Percentiles rank a stretch among this genome's conserved stretches.
Evolutionary conservation across 2,113 vertebrate genomes (phyloP).

Genomic region (Microcebus jonahi): DNA sequence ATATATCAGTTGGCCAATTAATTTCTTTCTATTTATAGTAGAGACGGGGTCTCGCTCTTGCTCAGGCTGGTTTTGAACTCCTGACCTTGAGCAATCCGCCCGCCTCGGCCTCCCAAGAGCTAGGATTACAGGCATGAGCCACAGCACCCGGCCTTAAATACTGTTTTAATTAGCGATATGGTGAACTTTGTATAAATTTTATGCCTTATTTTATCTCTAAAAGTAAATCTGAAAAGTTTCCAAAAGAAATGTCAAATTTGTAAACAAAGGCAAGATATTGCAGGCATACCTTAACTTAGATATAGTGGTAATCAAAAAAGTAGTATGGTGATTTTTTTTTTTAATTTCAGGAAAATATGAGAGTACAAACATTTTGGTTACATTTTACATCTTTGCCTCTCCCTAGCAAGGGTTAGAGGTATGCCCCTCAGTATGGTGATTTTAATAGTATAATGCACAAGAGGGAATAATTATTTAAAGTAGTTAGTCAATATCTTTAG

Average conservation of each 20-base stretch:
- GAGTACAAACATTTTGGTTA: too few species aligned
- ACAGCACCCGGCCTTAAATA: too few species aligned
- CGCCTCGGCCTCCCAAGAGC: too few species aligned
- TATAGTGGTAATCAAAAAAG: not conserved
- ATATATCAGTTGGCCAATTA: too few species aligned
- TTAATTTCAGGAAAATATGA: too few species aligned
- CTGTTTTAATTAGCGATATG: not conserved
- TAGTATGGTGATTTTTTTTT: not conserved
- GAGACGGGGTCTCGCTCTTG: too few species aligned
- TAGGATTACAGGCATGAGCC: too few species aligned
- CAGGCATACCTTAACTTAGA: not conserved
- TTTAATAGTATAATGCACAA: not conserved
- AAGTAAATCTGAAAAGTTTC: conserved; percentile 13
- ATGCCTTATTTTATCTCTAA: not conserved
- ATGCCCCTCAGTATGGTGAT: not conserved
- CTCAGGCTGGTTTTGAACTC: too few species aligned
- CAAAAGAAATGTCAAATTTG: not conserved
- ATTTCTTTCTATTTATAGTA: too few species aligned
- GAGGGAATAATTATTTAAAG: not conserved
- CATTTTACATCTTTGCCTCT: too few species aligned
- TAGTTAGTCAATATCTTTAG: not conserved
- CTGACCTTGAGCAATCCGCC: too few species aligned
- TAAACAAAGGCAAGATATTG: not conserved
- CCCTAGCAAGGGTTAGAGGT: too few species aligned
- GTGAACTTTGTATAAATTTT: not conserved